phyloP scores from a whole-genome alignment of 2,797 vertebrate genomes.

The Babyrousa celebensis region DNA sequence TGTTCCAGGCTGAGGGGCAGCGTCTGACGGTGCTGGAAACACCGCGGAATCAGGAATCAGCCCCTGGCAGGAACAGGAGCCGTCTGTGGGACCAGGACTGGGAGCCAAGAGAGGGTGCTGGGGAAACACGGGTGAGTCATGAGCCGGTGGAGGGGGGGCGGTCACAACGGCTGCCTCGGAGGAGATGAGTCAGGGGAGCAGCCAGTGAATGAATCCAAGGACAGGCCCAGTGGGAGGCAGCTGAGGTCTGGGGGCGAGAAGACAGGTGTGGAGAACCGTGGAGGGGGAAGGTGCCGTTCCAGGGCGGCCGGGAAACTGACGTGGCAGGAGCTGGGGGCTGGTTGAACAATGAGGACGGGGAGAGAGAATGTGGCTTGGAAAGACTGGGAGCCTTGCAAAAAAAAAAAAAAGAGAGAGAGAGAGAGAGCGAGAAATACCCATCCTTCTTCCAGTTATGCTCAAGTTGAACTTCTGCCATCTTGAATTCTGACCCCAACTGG shows the following conservation, averaged over 20 bases:
- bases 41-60: neutral
- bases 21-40: neutral
- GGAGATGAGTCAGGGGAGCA: neutral
- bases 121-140: accelerated
- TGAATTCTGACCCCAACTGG: neutral
- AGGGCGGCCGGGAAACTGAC: neutral
- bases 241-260: neutral
- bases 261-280: neutral
- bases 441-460: neutral
- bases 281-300: neutral
- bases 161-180: neutral
- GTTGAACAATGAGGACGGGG: neutral
- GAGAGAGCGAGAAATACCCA: too few relatives aligned
- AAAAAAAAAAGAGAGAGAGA: neutral
- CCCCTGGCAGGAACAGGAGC: too few relatives aligned
- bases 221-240: neutral
- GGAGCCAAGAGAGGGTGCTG: neutral
- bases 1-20: neutral
- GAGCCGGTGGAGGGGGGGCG: neutral
- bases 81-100: accelerated
- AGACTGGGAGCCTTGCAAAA: neutral
- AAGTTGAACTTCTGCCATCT: neutral
- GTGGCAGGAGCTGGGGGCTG: neutral
- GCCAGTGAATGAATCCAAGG: too few relatives aligned
- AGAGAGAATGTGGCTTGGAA: neutral